These are phyloP conservation scores for Dorcus parallelipipedus DNA, from an alignment of 2,888 invertebrate genomes.

Conservation along the genomic window DNA sequence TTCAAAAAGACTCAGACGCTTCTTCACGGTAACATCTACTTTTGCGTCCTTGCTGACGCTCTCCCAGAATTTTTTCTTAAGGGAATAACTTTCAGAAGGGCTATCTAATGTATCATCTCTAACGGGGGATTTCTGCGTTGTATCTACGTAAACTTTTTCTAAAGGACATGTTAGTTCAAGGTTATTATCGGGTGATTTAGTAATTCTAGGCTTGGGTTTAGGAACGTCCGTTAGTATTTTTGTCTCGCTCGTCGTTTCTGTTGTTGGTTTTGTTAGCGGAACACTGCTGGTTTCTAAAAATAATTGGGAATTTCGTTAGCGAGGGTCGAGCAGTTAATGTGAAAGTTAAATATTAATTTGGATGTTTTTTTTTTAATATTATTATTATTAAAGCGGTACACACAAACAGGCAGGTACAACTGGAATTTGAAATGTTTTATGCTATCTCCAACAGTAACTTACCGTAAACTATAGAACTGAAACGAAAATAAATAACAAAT, in stretches of 20 bases:
- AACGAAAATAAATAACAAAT: constrained; percentile 7
- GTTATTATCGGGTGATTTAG: constrained; percentile 33
- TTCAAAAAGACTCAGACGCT: constrained; percentile 41
- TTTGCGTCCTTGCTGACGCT: constrained; percentile 40
- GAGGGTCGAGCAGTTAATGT: constrained; percentile 40
- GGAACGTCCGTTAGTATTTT: constrained; percentile 37
- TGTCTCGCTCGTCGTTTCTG: constrained; percentile 33
- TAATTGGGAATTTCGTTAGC: constrained; percentile 47
- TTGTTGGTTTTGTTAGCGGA: constrained; percentile 38
- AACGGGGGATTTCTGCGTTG: constrained; percentile 33
- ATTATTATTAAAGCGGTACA: constrained; percentile 6
- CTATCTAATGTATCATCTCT: constrained; percentile 38
- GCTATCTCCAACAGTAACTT: constrained; percentile 24
- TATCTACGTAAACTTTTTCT: constrained; percentile 15
- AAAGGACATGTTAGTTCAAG: constrained; percentile 26
- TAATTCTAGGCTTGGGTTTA: constrained; percentile 41
- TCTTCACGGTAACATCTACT: constrained; percentile 29
- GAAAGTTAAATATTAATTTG: constrained; percentile 11
- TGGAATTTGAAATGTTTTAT: constrained; percentile 13
- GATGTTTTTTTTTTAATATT: constrained; percentile 4
- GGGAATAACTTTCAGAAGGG: constrained; percentile 47
- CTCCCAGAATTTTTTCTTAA: constrained; percentile 55
- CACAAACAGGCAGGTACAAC: constrained; percentile 34
- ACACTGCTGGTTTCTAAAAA: constrained; percentile 49
- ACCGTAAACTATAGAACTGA: constrained; percentile 21